A percentile compares a stretch with the other conserved stretches of the same genome.
Conservation (phyloP, 2,113 vertebrate species). For the Cynoglossus semilaevis region DNA sequence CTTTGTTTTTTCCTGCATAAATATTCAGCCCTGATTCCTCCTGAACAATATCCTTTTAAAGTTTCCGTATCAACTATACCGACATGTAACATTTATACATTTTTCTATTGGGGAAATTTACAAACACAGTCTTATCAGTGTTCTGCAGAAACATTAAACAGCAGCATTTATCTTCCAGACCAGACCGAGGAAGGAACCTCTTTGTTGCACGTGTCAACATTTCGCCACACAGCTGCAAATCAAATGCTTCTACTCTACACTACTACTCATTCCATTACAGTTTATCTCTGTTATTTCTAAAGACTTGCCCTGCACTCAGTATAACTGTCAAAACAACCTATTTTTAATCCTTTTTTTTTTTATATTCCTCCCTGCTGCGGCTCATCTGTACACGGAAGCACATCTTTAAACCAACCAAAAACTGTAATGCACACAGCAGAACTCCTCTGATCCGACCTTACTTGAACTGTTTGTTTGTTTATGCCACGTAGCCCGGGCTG, state of each 20-base stretch:
- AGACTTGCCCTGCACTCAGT: slow-evolving; percentile 3
- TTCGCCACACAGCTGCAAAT: slow-evolving; percentile 13
- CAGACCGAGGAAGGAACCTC: slow-evolving; percentile 27
- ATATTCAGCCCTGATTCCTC: too few species aligned
- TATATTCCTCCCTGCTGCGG: slow-evolving; percentile 2
- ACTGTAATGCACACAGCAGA: background rate
- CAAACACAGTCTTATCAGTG: too few species aligned
- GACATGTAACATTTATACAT: too few species aligned
- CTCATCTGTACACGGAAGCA: slow-evolving; percentile 10
- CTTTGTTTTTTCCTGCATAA: too few species aligned
- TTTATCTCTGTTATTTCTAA: slow-evolving; percentile 10
- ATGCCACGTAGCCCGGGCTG: slow-evolving; percentile 15
- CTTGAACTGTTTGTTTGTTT: slow-evolving; percentile 50
- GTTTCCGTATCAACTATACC: too few species aligned
- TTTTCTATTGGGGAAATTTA: too few species aligned
- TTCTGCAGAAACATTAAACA: too few species aligned
- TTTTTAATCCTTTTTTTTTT: slow-evolving; percentile 21
- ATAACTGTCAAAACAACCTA: slow-evolving; percentile 1
- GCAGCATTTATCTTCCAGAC: too few species aligned
- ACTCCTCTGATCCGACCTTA: slow-evolving; percentile 28
- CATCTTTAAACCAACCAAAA: slow-evolving; percentile 13
- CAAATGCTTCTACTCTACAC: slow-evolving; percentile 6
- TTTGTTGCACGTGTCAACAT: background rate
- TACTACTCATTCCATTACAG: slow-evolving; percentile 7
- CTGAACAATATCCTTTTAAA: too few species aligned